These are phyloP conservation scores for Pocota personata DNA, from an alignment of 2,888 invertebrate genomes.

Conservation along the genomic window DNA sequence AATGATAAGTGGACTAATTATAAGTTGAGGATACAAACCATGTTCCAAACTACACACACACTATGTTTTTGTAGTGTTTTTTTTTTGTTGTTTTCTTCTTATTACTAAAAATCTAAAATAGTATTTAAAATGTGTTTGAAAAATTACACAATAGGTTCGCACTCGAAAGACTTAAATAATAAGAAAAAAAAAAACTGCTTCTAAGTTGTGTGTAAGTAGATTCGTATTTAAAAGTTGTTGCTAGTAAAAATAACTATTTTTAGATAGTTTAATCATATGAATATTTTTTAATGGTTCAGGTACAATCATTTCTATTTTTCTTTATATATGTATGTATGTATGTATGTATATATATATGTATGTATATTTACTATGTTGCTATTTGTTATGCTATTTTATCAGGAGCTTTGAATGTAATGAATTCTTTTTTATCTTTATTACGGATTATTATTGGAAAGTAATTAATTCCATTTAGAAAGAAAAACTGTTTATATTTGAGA, in stretches of 20 bases:
- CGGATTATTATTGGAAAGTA: slow-evolving; percentile 3
- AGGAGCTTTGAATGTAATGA: slow-evolving; percentile 60
- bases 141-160: slow-evolving; percentile 2
- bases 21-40: neutral
- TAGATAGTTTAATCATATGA: slow-evolving; percentile 58
- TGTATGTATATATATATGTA: slow-evolving; percentile 55
- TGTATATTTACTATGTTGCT: slow-evolving; percentile 63
- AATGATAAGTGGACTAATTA: neutral
- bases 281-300: slow-evolving; percentile 73
- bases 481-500: neutral
- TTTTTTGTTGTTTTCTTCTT: neutral
- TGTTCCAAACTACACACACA: neutral
- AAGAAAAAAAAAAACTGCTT: slow-evolving; percentile 3
- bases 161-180: neutral
- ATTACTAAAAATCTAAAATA: slow-evolving; percentile 1
- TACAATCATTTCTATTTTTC: slow-evolving; percentile 73
- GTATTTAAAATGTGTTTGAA: neutral
- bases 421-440: slow-evolving; percentile 13
- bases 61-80: too few species aligned
- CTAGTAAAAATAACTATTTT: slow-evolving; percentile 68
- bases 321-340: slow-evolving; percentile 30
- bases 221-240: slow-evolving; percentile 55
- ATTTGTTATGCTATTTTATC: slow-evolving; percentile 66
- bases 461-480: neutral
- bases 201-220: slow-evolving; percentile 61